Percentiles rank a stretch among this genome's conserved stretches.
phyloP scores from a whole-genome alignment of 2,113 vertebrate genomes.

The Lagopus leucura region DNA sequence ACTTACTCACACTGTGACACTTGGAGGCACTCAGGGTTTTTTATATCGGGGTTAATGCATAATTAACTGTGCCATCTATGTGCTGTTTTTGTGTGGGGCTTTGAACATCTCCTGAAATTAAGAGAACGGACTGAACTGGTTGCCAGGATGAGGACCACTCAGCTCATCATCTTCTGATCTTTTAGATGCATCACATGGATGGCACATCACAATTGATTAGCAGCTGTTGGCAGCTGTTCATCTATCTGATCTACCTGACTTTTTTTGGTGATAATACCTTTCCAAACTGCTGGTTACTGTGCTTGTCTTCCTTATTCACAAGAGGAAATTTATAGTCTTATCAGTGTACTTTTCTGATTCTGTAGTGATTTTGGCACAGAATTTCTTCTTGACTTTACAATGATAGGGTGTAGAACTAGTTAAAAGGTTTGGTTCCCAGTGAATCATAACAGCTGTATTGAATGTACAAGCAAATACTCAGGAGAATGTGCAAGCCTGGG shows the following conservation, averaged over 20 bases:
- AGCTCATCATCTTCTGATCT: neutral
- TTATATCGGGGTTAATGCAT: fast-evolving
- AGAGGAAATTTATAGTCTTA: neutral
- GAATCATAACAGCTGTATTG: neutral
- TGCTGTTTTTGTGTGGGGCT: neutral
- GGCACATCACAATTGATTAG: fast-evolving
- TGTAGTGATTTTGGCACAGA: neutral
- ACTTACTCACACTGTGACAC: neutral
- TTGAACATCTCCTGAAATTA: neutral
- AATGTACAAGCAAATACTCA: neutral
- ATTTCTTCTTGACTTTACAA: neutral
- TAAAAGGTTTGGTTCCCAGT: neutral
- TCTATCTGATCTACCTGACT: neutral
- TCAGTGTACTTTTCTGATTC: neutral
- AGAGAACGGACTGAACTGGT: neutral
- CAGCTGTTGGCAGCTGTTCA: neutral
- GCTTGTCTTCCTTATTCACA: neutral
- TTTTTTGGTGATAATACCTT: neutral
- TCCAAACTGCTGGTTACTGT: neutral
- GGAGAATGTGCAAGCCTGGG: neutral
- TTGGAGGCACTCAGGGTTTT: neutral
- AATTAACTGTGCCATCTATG: neutral
- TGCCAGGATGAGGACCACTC: neutral
- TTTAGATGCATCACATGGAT: neutral
- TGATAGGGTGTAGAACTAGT: neutral